Evolutionary conservation across 2,888 invertebrate genomes (phyloP), one percentile per base, ranked within the genome.

Genomic region (Chymomyza fuscimana): DNA sequence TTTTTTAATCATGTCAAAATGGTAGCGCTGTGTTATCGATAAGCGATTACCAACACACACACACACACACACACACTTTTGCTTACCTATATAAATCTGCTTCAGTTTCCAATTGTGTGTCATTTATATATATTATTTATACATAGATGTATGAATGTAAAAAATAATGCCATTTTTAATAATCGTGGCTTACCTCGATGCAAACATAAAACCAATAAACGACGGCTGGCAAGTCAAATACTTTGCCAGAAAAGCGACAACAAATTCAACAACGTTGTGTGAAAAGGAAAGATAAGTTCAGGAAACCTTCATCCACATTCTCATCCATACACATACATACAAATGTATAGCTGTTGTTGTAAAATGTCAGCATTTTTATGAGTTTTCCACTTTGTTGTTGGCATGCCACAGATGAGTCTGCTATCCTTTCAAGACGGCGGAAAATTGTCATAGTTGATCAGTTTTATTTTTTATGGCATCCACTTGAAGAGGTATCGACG

Each of bases 141-240:
- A 32, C 32, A 32, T 32, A 32, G 3, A 32, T 32, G 9, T 32
- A 32, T 32, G 7, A 32, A 32, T 7, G 32, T 32, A 32, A 32
- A 32, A 32, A 32, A 32, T 32, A 32, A 32, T 32, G 32, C 7
- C 6, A 71, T 87, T 85, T 83, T 87, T 80, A 87, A 83, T 83
- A 85, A 85, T 87, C 79, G 69, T 78, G 76, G 78, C 81, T 82
- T 85, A 82, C 73, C 67, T 50, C 67, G 63, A 29, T 40, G 36
- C 46, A 70, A n/a, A 62, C 62, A 46, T 46, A 46, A 46, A 60
- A 60, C n/a, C 60, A 60, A 60, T 60, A 60, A 60, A n/a, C 9
- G 60, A n/a, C 1, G 32, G n/a, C 15, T 15, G 15, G 1, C 60
- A 60, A 60, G 60, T 4, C 36, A 25, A 60, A 60, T 60, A n/a